A percentile compares a stretch with the other conserved stretches of the same genome.
These are phyloP conservation scores for Lamellibrachia satsuma DNA, from an alignment of 2,888 invertebrate genomes.

Conservation along the genomic window DNA sequence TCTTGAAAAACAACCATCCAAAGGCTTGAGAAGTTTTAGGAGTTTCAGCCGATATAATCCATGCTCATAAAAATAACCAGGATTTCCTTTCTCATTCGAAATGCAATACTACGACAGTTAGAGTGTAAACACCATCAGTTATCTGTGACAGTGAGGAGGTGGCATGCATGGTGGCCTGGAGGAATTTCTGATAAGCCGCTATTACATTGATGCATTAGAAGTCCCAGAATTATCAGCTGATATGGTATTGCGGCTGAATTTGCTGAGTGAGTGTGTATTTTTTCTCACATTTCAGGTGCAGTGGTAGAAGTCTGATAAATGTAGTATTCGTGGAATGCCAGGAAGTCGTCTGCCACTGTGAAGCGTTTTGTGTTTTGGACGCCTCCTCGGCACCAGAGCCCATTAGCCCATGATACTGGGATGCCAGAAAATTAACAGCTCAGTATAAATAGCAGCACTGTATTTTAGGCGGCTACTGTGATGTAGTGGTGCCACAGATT, in stretches of 20 bases:
- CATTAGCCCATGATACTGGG: background rate
- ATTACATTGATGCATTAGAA: conserved; percentile 13
- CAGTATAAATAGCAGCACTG: background rate
- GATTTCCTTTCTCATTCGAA: background rate
- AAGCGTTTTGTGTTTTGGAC: conserved; percentile 6
- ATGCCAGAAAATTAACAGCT: background rate
- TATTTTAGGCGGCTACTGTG: background rate
- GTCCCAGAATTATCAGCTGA: conserved; percentile 1
- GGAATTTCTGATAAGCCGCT: conserved; percentile 5
- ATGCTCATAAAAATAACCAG: background rate
- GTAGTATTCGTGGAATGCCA: background rate
- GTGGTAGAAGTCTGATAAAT: background rate
- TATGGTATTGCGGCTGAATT: too few species aligned
- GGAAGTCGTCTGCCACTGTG: background rate
- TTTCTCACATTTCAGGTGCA: background rate
- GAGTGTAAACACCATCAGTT: background rate
- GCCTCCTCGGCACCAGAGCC: background rate
- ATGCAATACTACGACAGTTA: background rate
- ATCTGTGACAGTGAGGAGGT: background rate
- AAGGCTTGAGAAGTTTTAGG: background rate
- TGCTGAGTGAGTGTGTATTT: background rate
- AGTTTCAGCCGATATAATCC: background rate
- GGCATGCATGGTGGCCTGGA: background rate
- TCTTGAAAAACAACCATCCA: background rate
- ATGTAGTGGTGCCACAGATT: background rate